These are phyloP conservation scores for Lasioglossum oenotherae DNA, from an alignment of 2,888 invertebrate species.

Conservation along the genomic window DNA sequence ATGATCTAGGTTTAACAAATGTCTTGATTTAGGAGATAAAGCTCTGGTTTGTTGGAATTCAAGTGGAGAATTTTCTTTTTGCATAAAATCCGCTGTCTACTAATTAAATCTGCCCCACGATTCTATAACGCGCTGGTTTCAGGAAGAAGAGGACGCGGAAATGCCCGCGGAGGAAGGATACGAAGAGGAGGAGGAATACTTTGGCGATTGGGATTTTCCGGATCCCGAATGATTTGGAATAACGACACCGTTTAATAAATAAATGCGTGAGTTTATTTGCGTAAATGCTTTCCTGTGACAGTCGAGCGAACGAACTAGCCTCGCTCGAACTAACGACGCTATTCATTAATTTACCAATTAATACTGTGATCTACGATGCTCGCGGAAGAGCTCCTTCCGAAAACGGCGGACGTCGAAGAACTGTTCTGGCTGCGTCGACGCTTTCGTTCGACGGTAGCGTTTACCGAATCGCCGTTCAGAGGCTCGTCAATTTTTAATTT, in stretches of 20 bases:
- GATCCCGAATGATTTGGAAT: conserved; percentile 33
- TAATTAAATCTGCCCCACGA: not conserved
- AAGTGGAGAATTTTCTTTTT: too few relatives aligned
- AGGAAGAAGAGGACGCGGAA: not conserved
- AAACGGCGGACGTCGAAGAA: not conserved
- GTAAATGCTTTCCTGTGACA: conserved; percentile 10
- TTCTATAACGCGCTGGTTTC: not conserved
- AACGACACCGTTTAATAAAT: conserved; percentile 13
- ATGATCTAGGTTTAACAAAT: too few relatives aligned
- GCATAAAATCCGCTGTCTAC: too few relatives aligned
- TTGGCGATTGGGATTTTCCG: conserved; percentile 39
- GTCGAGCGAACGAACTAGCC: not conserved
- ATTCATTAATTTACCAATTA: not conserved
- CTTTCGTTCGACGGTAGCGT: not conserved
- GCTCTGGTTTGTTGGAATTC: too few relatives aligned
- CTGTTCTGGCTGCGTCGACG: not conserved
- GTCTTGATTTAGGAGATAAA: too few relatives aligned
- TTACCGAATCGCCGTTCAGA: not conserved
- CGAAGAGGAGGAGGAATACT: conserved; percentile 38
- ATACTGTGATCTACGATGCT: not conserved
- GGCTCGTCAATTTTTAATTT: not conserved
- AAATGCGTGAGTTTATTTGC: not conserved
- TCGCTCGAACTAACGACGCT: not conserved
- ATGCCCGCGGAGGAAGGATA: not conserved
- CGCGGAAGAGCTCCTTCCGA: not conserved